Evolutionary conservation across 2,113 vertebrate genomes (phyloP), one percentile per base, ranked within the genome.

Genomic region (Suncus etruscus): DNA sequence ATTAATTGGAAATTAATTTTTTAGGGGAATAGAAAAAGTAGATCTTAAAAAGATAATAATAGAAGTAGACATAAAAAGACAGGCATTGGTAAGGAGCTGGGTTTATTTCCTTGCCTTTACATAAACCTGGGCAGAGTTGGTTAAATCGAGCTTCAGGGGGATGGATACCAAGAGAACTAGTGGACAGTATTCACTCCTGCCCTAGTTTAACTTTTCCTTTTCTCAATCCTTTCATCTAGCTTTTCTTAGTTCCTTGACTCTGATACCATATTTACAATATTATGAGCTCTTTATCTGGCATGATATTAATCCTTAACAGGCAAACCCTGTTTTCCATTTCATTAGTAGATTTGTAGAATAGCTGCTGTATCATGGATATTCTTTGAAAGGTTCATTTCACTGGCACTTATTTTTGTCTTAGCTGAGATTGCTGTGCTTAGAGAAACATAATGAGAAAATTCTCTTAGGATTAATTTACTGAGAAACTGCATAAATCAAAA

Each of bases 391-490:
- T 92, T 94, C 87, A 75, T 91, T 92, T 96, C 80, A 20, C 58
- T 90, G 88, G 86, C 47, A 22, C 29, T 90, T 94, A 92, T 70
- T 89, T 95, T 93, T 78, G 90, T 83, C 92, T 83, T 96, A 81
- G 65, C 86, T 54, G 27, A 95, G 87, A 94, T 54, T 58, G 74
- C 90, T 95, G 73, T 90, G 79, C 92, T 94, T 93, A 95, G 90
- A 77, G 91, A 94, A 89, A 87, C 11, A 39, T 87, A 92, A 95
- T 90, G 91, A 88, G 90, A 88, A 91, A 94, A 95, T 77, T 95
- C 93, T 95, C 93, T 90, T 93, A 72, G 77, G 93, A 94, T 90
- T 91, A 95, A 94, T 95, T 94, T 95, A 74, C 91, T 78, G 86
- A 92, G 91, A 94, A 94, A 90, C 58, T 73, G 22, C 51, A 90